Evolutionary conservation across 2,888 invertebrate genomes (phyloP).

Genomic region (Hydrotaea diabolus): DNA sequence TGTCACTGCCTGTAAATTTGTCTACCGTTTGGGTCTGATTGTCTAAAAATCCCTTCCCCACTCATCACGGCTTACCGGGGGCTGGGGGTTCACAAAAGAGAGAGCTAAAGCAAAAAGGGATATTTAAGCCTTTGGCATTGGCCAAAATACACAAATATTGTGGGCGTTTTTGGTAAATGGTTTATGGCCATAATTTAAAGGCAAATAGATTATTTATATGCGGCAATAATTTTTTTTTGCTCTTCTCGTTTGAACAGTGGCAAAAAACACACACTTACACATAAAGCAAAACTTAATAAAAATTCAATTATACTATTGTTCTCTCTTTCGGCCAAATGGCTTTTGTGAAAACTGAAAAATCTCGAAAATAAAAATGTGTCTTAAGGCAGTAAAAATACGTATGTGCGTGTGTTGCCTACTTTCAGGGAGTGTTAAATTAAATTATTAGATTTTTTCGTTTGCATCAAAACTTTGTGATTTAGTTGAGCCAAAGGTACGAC

Average conservation of each 20-base stretch:
- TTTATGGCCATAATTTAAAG: constrained; percentile 45
- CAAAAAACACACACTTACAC: background rate
- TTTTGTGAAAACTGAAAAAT: background rate
- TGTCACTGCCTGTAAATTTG: background rate
- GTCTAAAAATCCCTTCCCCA: background rate
- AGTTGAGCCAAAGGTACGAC: background rate
- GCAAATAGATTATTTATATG: constrained; percentile 45
- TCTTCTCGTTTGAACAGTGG: too few species aligned
- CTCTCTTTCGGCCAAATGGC: background rate
- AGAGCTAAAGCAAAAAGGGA: background rate
- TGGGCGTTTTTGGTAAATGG: constrained; percentile 34
- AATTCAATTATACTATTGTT: constrained; percentile 7
- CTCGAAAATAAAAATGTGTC: background rate
- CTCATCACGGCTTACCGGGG: background rate
- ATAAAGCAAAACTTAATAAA: background rate
- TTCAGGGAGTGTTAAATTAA: background rate
- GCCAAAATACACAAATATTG: constrained; percentile 11
- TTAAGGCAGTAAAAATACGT: background rate
- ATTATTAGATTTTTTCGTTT: background rate
- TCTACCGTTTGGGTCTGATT: background rate
- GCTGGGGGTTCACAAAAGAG: background rate
- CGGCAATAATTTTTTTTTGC: too few species aligned
- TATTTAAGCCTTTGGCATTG: constrained; percentile 9
- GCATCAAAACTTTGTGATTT: background rate
- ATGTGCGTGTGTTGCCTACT: background rate